Base-by-base conservation (phyloP, 2,113 vertebrate genomes). In the Alaudala cheleensis region DNA sequence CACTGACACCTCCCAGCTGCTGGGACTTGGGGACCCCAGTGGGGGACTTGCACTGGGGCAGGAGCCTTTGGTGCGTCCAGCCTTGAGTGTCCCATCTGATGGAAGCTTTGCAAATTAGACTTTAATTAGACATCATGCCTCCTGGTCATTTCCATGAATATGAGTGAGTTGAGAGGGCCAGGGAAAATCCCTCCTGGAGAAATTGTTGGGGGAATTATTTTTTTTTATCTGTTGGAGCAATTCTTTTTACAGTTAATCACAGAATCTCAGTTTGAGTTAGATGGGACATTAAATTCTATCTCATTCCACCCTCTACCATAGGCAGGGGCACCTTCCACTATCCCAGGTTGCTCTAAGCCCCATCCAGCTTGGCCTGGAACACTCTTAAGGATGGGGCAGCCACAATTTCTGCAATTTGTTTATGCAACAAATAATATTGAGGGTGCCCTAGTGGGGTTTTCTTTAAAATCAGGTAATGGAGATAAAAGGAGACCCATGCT, bases 261-360 rank as follows among this genome's bases (percentile, higher is more conserved):
- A 20, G 67, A 40, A 11, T 19, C 29, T 25, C 29, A 4, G 29
- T 26, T 82, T 19, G 21, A 40, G n/a, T 54, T 49, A 18, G 47
- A 11, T 31, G 40, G 54, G 10, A 34, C 40, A 12, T 39, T 10
- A 45, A 74, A 53, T 44, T 51, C 5, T 24, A 7, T 29, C 24
- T 21, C 0, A 1, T 53, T 10, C 44, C 28, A 16, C 37, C 18
- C 31, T 4, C 18, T 37, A 28, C n/a, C 20, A 2, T 13, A 40
- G 28, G 19, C 45, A 47, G 9, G n/a, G 40, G 15, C 40, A 61
- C 17, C 22, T 83, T 9, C 40, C 34, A 14, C 12, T 26, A 17
- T 4, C 22, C 40, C 62, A 70, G 25, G 8, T 11, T 69, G 17
- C 71, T 42, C 47, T 53, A 82, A 61, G 8, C 45, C 45, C 33